Evolutionary conservation across 2,797 vertebrate genomes (phyloP).

Genomic region (Phrynocephalus forsythii): DNA sequence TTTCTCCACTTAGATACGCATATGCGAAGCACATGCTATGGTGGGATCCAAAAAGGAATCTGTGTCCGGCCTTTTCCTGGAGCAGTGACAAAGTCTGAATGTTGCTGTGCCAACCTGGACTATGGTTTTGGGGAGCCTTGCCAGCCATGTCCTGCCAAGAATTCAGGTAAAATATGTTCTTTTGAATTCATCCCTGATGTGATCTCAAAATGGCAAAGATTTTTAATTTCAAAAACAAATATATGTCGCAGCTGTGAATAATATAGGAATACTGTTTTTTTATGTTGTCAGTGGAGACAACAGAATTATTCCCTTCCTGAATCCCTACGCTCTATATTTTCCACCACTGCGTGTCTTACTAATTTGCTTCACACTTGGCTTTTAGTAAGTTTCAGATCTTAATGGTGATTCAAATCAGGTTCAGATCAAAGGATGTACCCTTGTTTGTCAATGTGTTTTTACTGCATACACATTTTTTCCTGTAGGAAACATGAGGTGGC

Average conservation of each 20-base stretch:
- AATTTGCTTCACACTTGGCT: background rate
- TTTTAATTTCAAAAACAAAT: background rate
- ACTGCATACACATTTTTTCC: background rate
- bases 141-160: conserved; percentile 77
- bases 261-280: background rate
- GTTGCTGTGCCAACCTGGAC: conserved; percentile 82
- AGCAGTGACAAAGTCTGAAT: conserved; percentile 83
- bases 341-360: background rate
- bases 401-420: conserved; percentile 6
- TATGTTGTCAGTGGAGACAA: background rate
- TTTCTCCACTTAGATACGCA: conserved; percentile 77
- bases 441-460: background rate
- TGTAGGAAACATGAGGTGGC: background rate
- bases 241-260: background rate
- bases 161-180: conserved; percentile 73
- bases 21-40: conserved; percentile 83
- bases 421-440: background rate
- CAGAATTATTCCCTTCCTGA: background rate
- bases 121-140: conserved; percentile 83
- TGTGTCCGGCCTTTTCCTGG: conserved; percentile 79
- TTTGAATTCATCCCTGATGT: background rate
- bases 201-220: background rate
- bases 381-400: background rate
- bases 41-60: conserved; percentile 75
- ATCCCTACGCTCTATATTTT: background rate